Base-by-base conservation (phyloP, 2,797 vertebrate species). In the Myripristis jacobus region DNA sequence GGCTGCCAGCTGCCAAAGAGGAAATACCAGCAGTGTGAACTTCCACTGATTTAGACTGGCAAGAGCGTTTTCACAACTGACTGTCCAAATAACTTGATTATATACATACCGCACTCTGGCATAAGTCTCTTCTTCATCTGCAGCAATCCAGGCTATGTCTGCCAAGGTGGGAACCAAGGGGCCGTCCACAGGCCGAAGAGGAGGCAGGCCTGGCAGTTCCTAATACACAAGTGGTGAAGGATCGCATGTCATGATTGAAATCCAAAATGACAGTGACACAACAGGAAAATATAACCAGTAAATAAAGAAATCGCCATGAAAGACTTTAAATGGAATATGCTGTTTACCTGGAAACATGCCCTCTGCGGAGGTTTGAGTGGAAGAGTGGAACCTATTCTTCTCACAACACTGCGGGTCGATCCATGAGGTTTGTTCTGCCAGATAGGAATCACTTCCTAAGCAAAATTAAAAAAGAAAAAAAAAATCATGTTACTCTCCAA, bases 381-480 rank as follows among this genome's bases (percentile, higher is more conserved):
- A 27, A 99, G 94, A 43, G 95, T 98, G 60, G 98, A 97, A n/a
- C 96, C 98, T 6, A 99, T 99, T 92, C 94, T 96, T 87, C 97
- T 95, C 70, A 99, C 97, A 22, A 99, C 96, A 56, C 98, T 99
- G 22, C 97, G 96, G 1, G 97, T 93, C 0, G 98, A 96, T 80
- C 98, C 98, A 15, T 96, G 94, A 13, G 97, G 96, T 81, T 98
- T 99, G 90, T 98, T 99, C 93, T 99, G 97, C 98, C 98, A 99
- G 88, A 99, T 97, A 66, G 98, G 98, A 81, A 99, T 96, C 16
- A 96, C 96, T 90, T 98, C 82, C 84, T 93, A 84, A 56, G 67
- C 71, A 82, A 41, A 5, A 75, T 24, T 19, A 29, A 6, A 6
- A 41, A 5, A 75, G 22, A 18, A 29, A 6, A 6, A 55, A 62